Percentiles rank a stretch among this genome's conserved stretches.
Conservation (phyloP, 1,140 invertebrate genomes). For the Leucophenga varia region DNA sequence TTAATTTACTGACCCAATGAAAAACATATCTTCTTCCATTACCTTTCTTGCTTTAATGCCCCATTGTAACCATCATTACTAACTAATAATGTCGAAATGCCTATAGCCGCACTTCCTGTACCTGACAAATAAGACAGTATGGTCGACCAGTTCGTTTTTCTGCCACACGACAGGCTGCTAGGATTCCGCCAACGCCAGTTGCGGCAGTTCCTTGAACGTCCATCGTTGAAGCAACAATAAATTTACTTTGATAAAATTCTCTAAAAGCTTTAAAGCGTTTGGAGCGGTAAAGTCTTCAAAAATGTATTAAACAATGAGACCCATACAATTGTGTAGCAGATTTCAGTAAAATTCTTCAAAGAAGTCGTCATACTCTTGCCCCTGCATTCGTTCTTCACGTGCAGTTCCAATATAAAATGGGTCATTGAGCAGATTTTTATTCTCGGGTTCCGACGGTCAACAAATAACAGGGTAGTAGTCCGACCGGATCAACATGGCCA, state of each 20-base stretch:
- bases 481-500: conserved; percentile 86
- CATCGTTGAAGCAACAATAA: conserved; percentile 97
- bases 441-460: conserved; percentile 96
- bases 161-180: conserved; percentile 82
- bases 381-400: conserved; percentile 79
- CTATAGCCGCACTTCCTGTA: conserved; percentile 87
- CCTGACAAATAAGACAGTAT: conserved; percentile 89
- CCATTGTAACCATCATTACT: conserved; percentile 90
- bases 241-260: conserved; percentile 83
- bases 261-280: conserved; percentile 88
- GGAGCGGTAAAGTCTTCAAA: conserved; percentile 96
- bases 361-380: conserved; percentile 87
- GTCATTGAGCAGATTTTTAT: conserved; percentile 79
- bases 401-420: conserved; percentile 92
- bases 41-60: conserved; percentile 59
- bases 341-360: conserved; percentile 97
- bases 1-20: no score
- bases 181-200: conserved; percentile 87
- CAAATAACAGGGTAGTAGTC: conserved; percentile 83
- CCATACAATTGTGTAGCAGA: conserved; percentile 84
- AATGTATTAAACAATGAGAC: conserved; percentile 82
- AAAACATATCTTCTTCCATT: no score
- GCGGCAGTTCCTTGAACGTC: conserved; percentile 94
- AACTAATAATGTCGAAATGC: conserved; percentile 83
- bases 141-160: conserved; percentile 74